phyloP scores from a whole-genome alignment of 2,797 vertebrate species.

The Staurois parvus region DNA sequence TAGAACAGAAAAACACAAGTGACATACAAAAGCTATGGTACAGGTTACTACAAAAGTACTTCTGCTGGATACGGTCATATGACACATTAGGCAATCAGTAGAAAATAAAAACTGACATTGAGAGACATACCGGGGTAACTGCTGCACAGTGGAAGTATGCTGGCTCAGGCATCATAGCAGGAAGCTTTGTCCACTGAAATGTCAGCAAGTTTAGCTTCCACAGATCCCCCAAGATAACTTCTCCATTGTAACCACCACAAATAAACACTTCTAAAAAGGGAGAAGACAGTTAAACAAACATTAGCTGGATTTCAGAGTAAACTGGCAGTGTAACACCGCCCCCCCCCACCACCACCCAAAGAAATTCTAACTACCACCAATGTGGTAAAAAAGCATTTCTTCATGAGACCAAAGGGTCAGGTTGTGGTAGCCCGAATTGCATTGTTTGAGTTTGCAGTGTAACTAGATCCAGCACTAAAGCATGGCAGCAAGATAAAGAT shows the following conservation, averaged over 20 bases:
- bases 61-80: background rate
- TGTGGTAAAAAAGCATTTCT: too few species aligned
- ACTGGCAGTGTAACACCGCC: background rate
- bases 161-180: slow-evolving; percentile 93
- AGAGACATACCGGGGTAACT: slow-evolving; percentile 90
- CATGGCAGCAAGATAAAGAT: too few species aligned
- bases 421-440: background rate
- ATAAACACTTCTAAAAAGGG: slow-evolving; percentile 87
- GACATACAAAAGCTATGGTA: background rate
- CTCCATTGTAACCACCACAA: slow-evolving; percentile 96
- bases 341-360: too few species aligned
- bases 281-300: slow-evolving; percentile 1
- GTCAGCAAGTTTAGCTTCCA: slow-evolving; percentile 95
- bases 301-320: background rate
- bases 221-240: slow-evolving; percentile 91
- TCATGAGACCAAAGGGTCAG: background rate
- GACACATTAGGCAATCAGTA: too few species aligned
- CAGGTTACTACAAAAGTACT: background rate
- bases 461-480: background rate
- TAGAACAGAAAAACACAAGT: slow-evolving; percentile 63
- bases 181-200: slow-evolving; percentile 94
- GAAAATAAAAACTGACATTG: background rate
- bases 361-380: too few species aligned
- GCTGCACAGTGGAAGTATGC: slow-evolving; percentile 98
- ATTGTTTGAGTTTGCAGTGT: background rate